Evolutionary conservation across 2,888 invertebrate genomes (phyloP).

Genomic region (Chaitophorus viminalis): DNA sequence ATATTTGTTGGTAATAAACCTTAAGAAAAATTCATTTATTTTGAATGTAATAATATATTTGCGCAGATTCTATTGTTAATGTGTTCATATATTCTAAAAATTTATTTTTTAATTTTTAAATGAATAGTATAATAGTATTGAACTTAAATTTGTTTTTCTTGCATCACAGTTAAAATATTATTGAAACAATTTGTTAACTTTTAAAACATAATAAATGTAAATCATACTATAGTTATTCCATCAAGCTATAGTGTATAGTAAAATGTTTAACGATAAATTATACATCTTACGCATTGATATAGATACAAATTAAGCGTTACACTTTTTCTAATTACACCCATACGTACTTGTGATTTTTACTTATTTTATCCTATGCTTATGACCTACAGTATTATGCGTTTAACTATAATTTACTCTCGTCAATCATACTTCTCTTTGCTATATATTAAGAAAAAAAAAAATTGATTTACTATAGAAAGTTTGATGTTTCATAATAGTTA

Average conservation of each 20-base stretch:
- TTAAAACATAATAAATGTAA: background rate
- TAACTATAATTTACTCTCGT: slow-evolving; percentile 34
- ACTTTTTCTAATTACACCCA: slow-evolving; percentile 8
- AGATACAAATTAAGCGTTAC: slow-evolving; percentile 15
- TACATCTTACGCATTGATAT: background rate
- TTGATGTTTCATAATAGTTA: slow-evolving; percentile 49
- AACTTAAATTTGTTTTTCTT: too few relatives aligned
- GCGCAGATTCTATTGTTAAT: too few relatives aligned
- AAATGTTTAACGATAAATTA: slow-evolving; percentile 17
- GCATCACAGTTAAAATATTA: background rate
- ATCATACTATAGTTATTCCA: background rate
- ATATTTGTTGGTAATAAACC: too few relatives aligned
- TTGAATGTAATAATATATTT: too few relatives aligned
- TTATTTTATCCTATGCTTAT: slow-evolving; percentile 10
- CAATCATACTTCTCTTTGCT: slow-evolving; percentile 20
- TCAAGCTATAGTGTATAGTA: background rate
- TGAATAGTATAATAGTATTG: too few relatives aligned
- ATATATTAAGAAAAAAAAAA: slow-evolving; percentile 23
- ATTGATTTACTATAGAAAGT: slow-evolving; percentile 41
- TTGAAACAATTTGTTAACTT: background rate
- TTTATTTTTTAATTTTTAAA: too few relatives aligned
- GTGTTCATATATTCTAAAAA: too few relatives aligned
- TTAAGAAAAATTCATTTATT: too few relatives aligned
- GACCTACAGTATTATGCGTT: slow-evolving; percentile 6
- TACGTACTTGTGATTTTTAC: slow-evolving; percentile 9